phyloP scores from a whole-genome alignment of 2,888 invertebrate genomes.

The Cheilosia impressa region DNA sequence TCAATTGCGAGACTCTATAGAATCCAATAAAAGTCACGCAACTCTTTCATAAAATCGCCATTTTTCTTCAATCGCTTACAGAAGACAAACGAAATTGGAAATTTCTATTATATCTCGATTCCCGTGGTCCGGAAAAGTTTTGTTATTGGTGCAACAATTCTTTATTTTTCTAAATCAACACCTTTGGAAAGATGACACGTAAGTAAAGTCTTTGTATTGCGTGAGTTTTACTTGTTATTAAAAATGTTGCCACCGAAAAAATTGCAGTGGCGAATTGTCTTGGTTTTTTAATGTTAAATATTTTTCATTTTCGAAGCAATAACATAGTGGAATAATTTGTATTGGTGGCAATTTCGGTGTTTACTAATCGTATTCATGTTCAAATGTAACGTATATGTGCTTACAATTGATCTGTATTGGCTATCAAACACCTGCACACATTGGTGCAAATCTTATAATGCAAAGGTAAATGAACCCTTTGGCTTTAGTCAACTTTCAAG shows the following conservation, averaged over 20 bases:
- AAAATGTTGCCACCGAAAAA: not conserved
- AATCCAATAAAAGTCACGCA: conserved; percentile 28
- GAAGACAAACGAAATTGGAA: conserved; percentile 23
- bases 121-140: conserved; percentile 60
- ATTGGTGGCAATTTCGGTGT: not conserved
- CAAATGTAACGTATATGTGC: not conserved
- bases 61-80: conserved; percentile 39
- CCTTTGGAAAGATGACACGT: conserved; percentile 64
- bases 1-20: conserved; percentile 26
- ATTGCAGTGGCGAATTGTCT: not conserved
- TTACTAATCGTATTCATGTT: no score
- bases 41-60: conserved; percentile 38
- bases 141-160: conserved; percentile 66
- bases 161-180: conserved; percentile 61
- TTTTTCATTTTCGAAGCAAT: not conserved
- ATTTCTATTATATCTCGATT: conserved; percentile 21
- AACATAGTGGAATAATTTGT: not conserved
- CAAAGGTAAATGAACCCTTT: conserved; percentile 16
- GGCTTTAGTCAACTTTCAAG: not conserved
- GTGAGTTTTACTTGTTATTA: conserved; percentile 3
- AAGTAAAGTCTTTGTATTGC: conserved; percentile 17
- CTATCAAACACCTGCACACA: not conserved
- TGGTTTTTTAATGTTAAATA: not conserved
- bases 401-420: not conserved
- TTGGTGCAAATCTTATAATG: not conserved